A percentile compares a stretch with the other conserved stretches of the same genome.
These are phyloP conservation scores for Notiomystis cincta DNA, from an alignment of 2,113 vertebrate species.

Conservation along the genomic window DNA sequence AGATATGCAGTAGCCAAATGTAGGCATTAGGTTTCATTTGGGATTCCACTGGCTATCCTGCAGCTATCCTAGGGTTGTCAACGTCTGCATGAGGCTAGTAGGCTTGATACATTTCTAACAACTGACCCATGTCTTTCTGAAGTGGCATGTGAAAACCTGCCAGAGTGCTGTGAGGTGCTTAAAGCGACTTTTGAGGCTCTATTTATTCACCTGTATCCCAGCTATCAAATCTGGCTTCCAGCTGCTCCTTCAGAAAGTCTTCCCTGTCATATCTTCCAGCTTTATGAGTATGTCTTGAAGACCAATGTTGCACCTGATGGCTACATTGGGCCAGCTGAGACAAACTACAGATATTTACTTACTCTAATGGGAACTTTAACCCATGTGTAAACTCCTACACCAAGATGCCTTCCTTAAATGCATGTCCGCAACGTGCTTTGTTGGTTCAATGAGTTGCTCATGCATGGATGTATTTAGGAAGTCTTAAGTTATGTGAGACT, in stretches of 20 bases:
- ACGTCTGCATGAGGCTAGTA: not conserved
- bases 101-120: not conserved
- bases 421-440: not conserved
- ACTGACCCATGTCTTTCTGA: not conserved
- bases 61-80: not conserved
- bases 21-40: not conserved
- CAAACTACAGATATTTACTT: not conserved
- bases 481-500: not conserved
- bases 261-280: not conserved
- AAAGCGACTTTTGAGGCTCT: not conserved
- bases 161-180: not conserved
- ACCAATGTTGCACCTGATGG: not conserved
- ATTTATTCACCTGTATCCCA: not conserved
- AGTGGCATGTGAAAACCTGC: not conserved
- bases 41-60: not conserved
- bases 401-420: not conserved
- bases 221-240: not conserved
- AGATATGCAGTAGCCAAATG: not conserved
- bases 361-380: not conserved
- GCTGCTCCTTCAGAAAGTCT: not conserved
- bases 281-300: not conserved
- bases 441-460: not conserved
- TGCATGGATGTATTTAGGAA: not conserved
- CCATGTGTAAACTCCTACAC: not conserved
- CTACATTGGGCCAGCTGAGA: not conserved